Percentiles rank a stretch among this genome's conserved stretches.
These are phyloP conservation scores for Epizoanthus illoricatus DNA, from an alignment of 92 coral and sea anemone genomes.

Conservation along the genomic window DNA sequence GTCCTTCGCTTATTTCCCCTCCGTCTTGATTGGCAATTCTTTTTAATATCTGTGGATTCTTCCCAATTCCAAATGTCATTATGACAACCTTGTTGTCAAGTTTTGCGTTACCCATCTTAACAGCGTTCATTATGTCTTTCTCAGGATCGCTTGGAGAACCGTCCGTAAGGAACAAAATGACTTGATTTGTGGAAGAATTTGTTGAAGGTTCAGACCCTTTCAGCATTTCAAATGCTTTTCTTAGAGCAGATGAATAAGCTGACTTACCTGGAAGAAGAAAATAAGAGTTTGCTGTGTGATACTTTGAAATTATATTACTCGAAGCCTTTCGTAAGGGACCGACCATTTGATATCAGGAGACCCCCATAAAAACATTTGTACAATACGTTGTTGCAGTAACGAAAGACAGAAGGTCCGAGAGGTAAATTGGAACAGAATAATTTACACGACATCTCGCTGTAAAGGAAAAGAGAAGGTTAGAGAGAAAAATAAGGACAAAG, in stretches of 20 bases:
- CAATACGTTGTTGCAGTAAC: too few relatives aligned
- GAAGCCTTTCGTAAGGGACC: neutral
- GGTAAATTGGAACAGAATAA: too few relatives aligned
- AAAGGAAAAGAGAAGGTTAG: too few relatives aligned
- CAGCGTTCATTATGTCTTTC: conserved; percentile 33
- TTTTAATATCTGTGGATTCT: conserved; percentile 23
- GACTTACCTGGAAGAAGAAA: conserved; percentile 36
- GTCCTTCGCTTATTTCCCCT: neutral
- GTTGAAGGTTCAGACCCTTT: conserved; percentile 22
- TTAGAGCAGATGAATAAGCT: conserved; percentile 43
- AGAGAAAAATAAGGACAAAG: too few relatives aligned
- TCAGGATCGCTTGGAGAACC: conserved; percentile 49
- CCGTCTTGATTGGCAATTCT: conserved; percentile 41
- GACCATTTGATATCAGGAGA: too few relatives aligned
- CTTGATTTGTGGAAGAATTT: conserved; percentile 33
- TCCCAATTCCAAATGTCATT: conserved; percentile 59
- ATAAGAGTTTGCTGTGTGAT: neutral
- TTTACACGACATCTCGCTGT: too few relatives aligned
- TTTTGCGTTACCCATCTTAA: conserved; percentile 33
- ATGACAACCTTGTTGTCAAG: conserved; percentile 51
- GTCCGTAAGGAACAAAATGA: conserved; percentile 67
- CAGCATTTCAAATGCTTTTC: conserved; percentile 54
- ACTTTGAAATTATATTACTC: neutral
- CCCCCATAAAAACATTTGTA: too few relatives aligned
- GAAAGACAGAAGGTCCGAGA: too few relatives aligned